Conservation (phyloP, 2,113 vertebrate genomes). For the Cebus imitator region DNA sequence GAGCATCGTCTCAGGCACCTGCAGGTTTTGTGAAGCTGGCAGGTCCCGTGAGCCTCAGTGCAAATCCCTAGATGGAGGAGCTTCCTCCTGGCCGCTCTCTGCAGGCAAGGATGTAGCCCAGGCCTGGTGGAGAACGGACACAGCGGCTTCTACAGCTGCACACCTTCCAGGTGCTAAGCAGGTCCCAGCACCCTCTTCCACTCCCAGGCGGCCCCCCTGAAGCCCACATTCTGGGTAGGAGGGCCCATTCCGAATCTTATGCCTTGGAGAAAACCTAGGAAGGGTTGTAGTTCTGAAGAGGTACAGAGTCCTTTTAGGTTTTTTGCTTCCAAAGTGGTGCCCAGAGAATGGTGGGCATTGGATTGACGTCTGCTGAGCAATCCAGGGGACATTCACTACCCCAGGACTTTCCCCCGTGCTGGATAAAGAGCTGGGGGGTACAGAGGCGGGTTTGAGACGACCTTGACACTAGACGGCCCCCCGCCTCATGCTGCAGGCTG, state of each 20-base stretch:
- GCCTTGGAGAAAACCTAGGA: not conserved
- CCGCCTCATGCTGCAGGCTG: not conserved
- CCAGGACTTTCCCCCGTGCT: not conserved
- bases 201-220: not conserved
- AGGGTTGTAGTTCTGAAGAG: not conserved
- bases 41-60: not conserved
- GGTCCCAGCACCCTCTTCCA: not conserved
- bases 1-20: not conserved
- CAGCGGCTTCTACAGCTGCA: not conserved
- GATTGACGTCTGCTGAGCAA: not conserved
- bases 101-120: not conserved
- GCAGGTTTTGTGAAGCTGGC: not conserved
- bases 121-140: no score
- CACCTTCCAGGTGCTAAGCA: not conserved
- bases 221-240: not conserved
- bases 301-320: not conserved
- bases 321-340: not conserved
- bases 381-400: not conserved
- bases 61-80: not conserved
- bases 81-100: not conserved
- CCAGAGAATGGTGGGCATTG: rapidly evolving
- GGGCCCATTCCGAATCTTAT: not conserved
- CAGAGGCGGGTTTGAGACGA: not conserved
- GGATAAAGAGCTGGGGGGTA: not conserved
- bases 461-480: no score